Evolutionary conservation across 2,113 vertebrate genomes (phyloP), one percentile per base, ranked within the genome.

Genomic region (Halichoeres trimaculatus): DNA sequence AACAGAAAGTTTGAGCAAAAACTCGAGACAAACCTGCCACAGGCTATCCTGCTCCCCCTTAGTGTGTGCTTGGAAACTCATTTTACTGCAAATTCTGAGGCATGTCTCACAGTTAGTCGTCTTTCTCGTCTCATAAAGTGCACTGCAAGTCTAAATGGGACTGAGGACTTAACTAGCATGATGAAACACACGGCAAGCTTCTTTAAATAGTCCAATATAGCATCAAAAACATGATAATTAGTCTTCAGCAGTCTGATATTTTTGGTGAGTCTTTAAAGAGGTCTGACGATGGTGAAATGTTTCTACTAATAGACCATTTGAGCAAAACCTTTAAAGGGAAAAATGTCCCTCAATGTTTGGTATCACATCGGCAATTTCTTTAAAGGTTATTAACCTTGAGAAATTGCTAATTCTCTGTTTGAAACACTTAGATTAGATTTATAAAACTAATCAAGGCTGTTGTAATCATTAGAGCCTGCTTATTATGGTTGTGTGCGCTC

Each of bases 51-150:
- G 34, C 35, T 38, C 45, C 43, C 12, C 22, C 53, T 17, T 8
- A 67, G 48, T 61, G 20, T 11, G 47, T 45, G 11, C 24, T 14
- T 40, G 41, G 76, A 40, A 23, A 14, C 35, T n/a, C 6, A 36
- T 81, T 85, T 73, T 30, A 54, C 50, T 9, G 9, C 41, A 19
- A 14, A 56, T 70, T 60, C 54, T 35, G 23, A 77, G 67, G 56
- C 36, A 60, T 53, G 23, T 36, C 40, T 63, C 60, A 50, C 59
- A 7, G 19, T 2, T 30, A 70, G 70, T 48, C 22, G 56, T 66
- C 26, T 41, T 55, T 68, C n/a, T 65, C 17, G 35, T 59, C 34
- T 45, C 53, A 58, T 35, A 43, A 52, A 5, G 0, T 6, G 30
- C 11, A 20, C 10, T 41, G 14, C 17, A 19, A 45, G 43, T 45